Evolutionary conservation across 2,888 invertebrate genomes (phyloP).

Genomic region (Sarcophaga caerulescens): DNA sequence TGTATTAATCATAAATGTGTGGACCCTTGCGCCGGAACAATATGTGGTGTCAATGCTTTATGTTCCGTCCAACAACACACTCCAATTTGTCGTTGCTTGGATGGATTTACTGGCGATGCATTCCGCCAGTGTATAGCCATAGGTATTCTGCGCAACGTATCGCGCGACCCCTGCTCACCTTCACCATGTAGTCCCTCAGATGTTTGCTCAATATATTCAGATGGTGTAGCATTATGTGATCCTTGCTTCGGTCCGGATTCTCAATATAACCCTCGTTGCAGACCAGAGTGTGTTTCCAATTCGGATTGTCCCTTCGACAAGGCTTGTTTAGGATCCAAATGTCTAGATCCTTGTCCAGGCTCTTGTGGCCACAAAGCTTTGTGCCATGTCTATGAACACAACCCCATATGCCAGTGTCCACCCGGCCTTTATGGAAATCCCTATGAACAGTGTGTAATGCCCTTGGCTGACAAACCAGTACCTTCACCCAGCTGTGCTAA

Average conservation of each 20-base stretch:
- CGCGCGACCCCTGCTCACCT: slow-evolving; percentile 87
- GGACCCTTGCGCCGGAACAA: slow-evolving; percentile 87
- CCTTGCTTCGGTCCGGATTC: slow-evolving; percentile 87
- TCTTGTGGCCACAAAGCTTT: slow-evolving; percentile 89
- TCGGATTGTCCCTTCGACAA: slow-evolving; percentile 90
- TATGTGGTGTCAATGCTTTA: slow-evolving; percentile 91
- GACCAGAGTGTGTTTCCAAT: slow-evolving; percentile 91
- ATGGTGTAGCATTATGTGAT: slow-evolving; percentile 90
- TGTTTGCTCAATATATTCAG: slow-evolving; percentile 87
- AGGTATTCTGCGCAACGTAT: slow-evolving; percentile 84
- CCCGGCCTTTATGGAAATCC: slow-evolving; percentile 88
- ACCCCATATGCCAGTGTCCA: slow-evolving; percentile 88
- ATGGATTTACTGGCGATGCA: slow-evolving; percentile 90
- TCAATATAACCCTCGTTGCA: slow-evolving; percentile 87
- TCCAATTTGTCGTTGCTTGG: slow-evolving; percentile 90
- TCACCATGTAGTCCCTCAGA: slow-evolving; percentile 88
- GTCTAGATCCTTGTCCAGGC: slow-evolving; percentile 90
- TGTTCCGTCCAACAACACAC: slow-evolving; percentile 91
- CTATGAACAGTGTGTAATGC: slow-evolving; percentile 87
- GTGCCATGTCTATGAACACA: slow-evolving; percentile 87
- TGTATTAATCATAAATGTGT: slow-evolving; percentile 89
- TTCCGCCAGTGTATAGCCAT: slow-evolving; percentile 87
- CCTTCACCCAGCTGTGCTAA: slow-evolving; percentile 84
- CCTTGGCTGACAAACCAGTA: slow-evolving; percentile 79
- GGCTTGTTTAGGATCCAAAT: slow-evolving; percentile 88